phyloP scores from a whole-genome alignment of 1,140 invertebrate species.

The Drosophila leontia region DNA sequence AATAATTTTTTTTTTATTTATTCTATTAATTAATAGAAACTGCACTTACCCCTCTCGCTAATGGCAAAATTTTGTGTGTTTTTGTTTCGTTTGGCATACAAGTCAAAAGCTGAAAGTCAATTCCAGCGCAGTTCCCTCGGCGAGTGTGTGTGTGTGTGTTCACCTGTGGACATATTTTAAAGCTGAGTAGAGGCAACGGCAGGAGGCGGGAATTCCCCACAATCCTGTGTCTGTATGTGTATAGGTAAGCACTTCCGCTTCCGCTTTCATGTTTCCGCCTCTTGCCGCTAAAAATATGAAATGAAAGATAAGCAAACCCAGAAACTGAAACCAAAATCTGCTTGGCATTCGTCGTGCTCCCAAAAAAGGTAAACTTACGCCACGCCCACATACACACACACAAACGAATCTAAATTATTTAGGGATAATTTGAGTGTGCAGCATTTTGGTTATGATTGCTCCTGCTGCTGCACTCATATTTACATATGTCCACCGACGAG shows the following conservation, averaged over 20 bases:
- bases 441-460: slow-evolving; percentile 56
- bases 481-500: slow-evolving; percentile 75
- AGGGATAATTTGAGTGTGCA: slow-evolving; percentile 79
- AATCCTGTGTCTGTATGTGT: slow-evolving; percentile 16
- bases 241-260: slow-evolving; percentile 77
- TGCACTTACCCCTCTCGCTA: slow-evolving; percentile 32
- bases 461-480: slow-evolving; percentile 56
- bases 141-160: slow-evolving; percentile 36
- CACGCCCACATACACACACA: background rate
- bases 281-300: slow-evolving; percentile 41
- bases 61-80: slow-evolving; percentile 50
- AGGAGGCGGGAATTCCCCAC: slow-evolving; percentile 3
- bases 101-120: slow-evolving; percentile 78
- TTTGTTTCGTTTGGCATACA: slow-evolving; percentile 65
- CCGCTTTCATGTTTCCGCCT: slow-evolving; percentile 69
- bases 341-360: slow-evolving; percentile 12
- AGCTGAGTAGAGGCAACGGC: slow-evolving; percentile 46
- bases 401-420: slow-evolving; percentile 73
- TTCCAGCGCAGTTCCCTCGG: slow-evolving; percentile 53
- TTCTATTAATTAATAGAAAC: background rate
- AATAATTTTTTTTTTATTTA: no score
- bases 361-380: slow-evolving; percentile 32
- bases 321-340: slow-evolving; percentile 46
- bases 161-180: slow-evolving; percentile 80
- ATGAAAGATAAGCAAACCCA: slow-evolving; percentile 51